Conservation (phyloP, 2,888 invertebrate species). For the Laothoe populi region DNA sequence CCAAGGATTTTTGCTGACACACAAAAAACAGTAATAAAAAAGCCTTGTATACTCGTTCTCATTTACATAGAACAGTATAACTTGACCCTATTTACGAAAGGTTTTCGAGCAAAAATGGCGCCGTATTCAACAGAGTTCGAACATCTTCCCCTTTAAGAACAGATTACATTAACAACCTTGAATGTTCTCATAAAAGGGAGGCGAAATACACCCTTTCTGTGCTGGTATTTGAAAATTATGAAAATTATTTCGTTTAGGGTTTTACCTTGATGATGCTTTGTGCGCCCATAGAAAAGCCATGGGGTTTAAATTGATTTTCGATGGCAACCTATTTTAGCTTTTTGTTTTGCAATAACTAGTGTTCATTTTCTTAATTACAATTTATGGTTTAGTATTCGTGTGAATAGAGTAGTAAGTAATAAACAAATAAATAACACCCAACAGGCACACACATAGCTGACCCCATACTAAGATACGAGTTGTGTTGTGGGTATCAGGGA, state of each 20-base stretch:
- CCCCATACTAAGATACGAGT: too few species aligned
- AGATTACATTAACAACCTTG: conserved; percentile 33
- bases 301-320: too few species aligned
- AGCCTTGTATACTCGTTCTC: not conserved
- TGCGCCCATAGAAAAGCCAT: too few species aligned
- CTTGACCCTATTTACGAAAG: conserved; percentile 19
- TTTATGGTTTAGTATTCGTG: too few species aligned
- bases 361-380: too few species aligned
- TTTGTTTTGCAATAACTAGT: too few species aligned
- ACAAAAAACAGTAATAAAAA: conserved; percentile 11
- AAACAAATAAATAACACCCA: too few species aligned
- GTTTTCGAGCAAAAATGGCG: conserved; percentile 19
- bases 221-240: conserved; percentile 37
- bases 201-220: conserved; percentile 31
- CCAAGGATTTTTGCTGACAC: not conserved
- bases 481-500: too few species aligned
- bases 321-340: too few species aligned
- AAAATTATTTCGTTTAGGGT: conserved; percentile 42
- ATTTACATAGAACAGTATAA: conserved; percentile 9
- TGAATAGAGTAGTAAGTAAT: too few species aligned
- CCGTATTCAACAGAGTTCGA: conserved; percentile 26
- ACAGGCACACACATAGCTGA: too few species aligned
- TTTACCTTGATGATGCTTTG: conserved; percentile 35
- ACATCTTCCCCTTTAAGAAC: conserved; percentile 34
- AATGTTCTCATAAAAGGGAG: conserved; percentile 27